Evolutionary conservation across 2,888 invertebrate species (phyloP).

Genomic region (Diploptera punctata): DNA sequence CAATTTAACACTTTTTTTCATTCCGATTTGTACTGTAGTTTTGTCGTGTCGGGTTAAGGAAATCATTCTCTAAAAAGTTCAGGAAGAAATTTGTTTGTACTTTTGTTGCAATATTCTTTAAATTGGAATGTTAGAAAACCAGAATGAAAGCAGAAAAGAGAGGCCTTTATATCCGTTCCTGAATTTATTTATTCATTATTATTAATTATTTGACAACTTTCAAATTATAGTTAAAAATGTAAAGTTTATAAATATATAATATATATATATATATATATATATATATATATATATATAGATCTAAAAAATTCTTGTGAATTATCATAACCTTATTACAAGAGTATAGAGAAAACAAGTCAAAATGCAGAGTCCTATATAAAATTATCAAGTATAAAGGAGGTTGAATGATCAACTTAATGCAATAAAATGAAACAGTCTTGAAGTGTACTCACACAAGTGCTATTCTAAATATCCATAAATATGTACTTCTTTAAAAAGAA

Average conservation of each 20-base stretch:
- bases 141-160: constrained; percentile 7
- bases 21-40: constrained; percentile 29
- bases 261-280: too few species aligned
- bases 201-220: constrained; percentile 11
- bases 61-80: constrained; percentile 5
- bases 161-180: not conserved
- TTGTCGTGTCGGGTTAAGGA: constrained; percentile 19
- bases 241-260: constrained; percentile 21
- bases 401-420: too few species aligned
- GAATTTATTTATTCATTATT: constrained; percentile 2
- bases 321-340: not conserved
- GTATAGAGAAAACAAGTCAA: not conserved
- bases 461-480: constrained; percentile 9
- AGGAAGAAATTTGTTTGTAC: constrained; percentile 38
- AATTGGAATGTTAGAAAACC: constrained; percentile 36
- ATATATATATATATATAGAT: too few species aligned
- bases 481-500: not conserved
- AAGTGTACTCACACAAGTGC: too few species aligned
- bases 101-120: constrained; percentile 32
- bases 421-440: constrained; percentile 2
- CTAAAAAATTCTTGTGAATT: not conserved
- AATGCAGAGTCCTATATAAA: not conserved
- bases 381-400: too few species aligned
- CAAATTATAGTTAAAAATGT: constrained; percentile 7
- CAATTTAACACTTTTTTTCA: not conserved